phyloP scores from a whole-genome alignment of 2,888 invertebrate genomes.

The Tricholauxania praeusta region DNA sequence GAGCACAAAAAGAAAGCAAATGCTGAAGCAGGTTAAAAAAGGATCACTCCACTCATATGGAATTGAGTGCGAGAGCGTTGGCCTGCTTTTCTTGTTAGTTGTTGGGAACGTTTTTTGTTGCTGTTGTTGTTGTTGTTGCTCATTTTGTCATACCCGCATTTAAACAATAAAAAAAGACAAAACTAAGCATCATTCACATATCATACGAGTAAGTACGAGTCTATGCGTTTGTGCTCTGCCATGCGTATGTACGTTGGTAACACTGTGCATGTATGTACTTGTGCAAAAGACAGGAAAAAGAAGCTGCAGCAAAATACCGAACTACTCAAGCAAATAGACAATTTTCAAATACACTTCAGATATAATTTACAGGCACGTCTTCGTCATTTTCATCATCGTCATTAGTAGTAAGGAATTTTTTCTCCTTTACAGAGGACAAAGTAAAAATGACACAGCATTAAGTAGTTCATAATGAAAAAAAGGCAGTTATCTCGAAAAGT shows the following conservation, averaged over 20 bases:
- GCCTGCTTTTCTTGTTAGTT: constrained; percentile 27
- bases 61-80: constrained; percentile 54
- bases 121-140: constrained; percentile 14
- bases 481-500: too few species aligned
- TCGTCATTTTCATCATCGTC: too few species aligned
- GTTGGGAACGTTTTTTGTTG: not conserved
- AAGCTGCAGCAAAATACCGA: not conserved
- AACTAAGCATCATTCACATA: constrained; percentile 1
- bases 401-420: too few species aligned
- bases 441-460: too few species aligned
- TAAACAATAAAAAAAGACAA: constrained; percentile 15
- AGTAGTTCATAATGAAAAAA: too few species aligned
- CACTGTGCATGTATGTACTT: not conserved
- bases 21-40: too few species aligned
- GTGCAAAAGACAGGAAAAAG: not conserved
- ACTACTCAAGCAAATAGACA: constrained; percentile 27
- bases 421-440: too few species aligned
- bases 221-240: not conserved
- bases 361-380: constrained; percentile 18
- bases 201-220: not conserved
- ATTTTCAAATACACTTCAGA: constrained; percentile 28
- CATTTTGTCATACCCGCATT: constrained; percentile 21
- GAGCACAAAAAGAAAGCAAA: not conserved
- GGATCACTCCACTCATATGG: constrained; percentile 48
- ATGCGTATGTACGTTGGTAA: not conserved